Conservation (phyloP, 2,113 vertebrate genomes). For the Bagarius yarrelli region DNA sequence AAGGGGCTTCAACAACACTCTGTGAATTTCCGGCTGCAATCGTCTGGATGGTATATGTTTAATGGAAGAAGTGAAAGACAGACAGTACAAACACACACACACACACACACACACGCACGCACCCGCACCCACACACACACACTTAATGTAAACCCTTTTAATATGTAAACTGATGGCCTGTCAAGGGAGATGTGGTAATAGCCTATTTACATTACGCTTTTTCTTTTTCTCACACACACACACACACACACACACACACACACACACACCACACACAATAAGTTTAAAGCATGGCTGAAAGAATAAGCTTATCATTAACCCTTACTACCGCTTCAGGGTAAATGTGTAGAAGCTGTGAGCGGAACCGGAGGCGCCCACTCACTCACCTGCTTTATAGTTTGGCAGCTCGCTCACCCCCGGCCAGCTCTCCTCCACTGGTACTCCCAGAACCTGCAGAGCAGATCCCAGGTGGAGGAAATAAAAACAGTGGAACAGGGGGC, state of each 20-base stretch:
- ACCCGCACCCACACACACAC: background rate
- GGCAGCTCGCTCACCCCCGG: conserved; percentile 81
- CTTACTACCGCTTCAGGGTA: conserved; percentile 6
- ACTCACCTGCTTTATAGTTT: conserved; percentile 83
- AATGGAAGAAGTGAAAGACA: background rate
- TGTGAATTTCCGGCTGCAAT: conserved; percentile 35
- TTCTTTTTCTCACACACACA: background rate
- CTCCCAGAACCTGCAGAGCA: conserved; percentile 74
- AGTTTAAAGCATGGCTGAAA: conserved; percentile 21
- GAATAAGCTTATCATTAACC: conserved; percentile 29
- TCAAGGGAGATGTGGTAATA: background rate
- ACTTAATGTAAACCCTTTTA: background rate
- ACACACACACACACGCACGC: background rate
- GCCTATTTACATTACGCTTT: background rate
- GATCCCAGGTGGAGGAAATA: background rate
- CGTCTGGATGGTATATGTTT: conserved; percentile 3
- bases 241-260: conserved; percentile 23
- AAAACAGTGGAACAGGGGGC: background rate
- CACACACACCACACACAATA: background rate
- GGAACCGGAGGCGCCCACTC: conserved; percentile 34
- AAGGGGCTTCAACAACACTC: conserved; percentile 8
- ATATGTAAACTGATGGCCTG: conserved; percentile 17
- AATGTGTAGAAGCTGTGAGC: background rate
- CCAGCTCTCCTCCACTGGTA: conserved; percentile 82
- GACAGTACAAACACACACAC: background rate